These are phyloP conservation scores for Sorex fumeus DNA, from an alignment of 2,113 vertebrate genomes.

Conservation along the genomic window DNA sequence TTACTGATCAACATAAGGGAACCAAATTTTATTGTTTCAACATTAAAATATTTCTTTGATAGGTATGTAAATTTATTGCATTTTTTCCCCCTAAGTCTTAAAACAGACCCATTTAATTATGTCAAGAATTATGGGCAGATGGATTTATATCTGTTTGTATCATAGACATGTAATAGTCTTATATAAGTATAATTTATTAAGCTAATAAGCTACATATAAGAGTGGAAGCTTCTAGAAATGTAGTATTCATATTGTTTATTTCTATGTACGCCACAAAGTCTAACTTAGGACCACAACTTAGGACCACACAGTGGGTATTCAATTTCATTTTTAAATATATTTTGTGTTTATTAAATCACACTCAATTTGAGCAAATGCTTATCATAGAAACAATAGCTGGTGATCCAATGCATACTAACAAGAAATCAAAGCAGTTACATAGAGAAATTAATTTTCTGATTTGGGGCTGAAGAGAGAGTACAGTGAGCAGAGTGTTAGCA, in stretches of 20 bases:
- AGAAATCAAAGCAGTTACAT: not conserved
- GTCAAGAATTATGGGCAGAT: constrained; percentile 4
- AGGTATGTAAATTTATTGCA: constrained; percentile 30
- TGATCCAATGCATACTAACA: not conserved
- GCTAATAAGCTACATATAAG: not conserved
- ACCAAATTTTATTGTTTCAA: not conserved
- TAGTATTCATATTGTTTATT: not conserved
- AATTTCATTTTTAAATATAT: not conserved
- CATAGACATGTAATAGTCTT: not conserved
- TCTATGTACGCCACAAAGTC: not conserved
- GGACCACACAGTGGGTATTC: not conserved
- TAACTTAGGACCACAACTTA: not conserved
- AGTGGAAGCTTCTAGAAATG: not conserved
- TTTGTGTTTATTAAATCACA: not conserved
- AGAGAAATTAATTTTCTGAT: not conserved
- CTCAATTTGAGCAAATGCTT: constrained; percentile 24
- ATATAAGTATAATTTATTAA: not conserved
- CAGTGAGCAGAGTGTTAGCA: too few species aligned
- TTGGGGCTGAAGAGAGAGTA: too few species aligned
- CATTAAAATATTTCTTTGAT: constrained; percentile 44
- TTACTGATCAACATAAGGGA: not conserved
- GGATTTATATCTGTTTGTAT: not conserved
- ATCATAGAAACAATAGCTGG: not conserved
- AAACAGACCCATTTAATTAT: constrained; percentile 34
- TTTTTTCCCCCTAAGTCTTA: not conserved